Base-by-base conservation (phyloP, 2,888 invertebrate species). In the Aelia acuminata region DNA sequence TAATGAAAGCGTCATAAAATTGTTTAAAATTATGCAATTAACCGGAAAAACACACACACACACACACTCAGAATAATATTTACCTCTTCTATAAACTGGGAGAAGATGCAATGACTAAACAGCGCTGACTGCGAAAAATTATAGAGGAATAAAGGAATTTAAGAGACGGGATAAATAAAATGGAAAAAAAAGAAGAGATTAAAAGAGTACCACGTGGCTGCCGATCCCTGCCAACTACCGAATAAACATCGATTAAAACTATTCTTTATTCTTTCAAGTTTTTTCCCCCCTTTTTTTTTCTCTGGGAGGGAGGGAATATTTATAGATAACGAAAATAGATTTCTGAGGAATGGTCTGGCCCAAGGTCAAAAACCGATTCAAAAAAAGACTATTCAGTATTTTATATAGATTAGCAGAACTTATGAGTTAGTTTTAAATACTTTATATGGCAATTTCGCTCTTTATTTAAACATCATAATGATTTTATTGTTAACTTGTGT, bases 291-390 rank as follows among this genome's bases (percentile, higher is more conserved):
- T 63, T 11, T 31, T 63, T 63, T 63, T 63, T 70, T 70, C 63
- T 70, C 35, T 5, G 18, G 18, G 53, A 13, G 26, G 26, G 26
- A 15, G 57, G 63, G 7, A 70, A 70, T 70, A 70, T 70, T 80
- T 80, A 80, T 47, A 80, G 80, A 39, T 80, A 43, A 43, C 43
- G 43, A n/a, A 80, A 80, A 80, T 80, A 80, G 80, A 80, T 80
- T 80, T 80, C 80, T 39, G 80, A 80, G 43, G 43, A 80, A 80
- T 80, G n/a, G 39, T 47, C n/a, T 80, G 80, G 80, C 43, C 35
- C 39, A 80, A 80, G 80, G 80, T 80, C 80, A 80, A 80, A 80
- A 80, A 43, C 80, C 43, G 80, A 80, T n/a, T 80, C 43, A n/a
- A 43, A 80, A 43, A 43, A 22, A 39, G n/a, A n/a, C 22, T n/a